These are phyloP conservation scores for Globicephala melas DNA, from an alignment of 2,113 vertebrate genomes.

Conservation along the genomic window DNA sequence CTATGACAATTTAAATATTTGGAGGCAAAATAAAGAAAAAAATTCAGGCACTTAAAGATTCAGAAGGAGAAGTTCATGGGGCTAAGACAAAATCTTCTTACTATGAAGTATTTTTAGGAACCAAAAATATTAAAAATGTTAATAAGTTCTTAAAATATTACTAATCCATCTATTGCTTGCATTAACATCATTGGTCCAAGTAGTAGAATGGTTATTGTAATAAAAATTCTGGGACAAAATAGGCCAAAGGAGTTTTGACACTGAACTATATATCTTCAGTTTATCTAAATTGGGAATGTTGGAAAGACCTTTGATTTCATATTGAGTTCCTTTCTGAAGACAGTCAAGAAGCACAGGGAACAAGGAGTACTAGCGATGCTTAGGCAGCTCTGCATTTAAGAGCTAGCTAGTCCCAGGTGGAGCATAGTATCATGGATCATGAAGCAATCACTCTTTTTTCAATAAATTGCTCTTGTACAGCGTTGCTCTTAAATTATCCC, in stretches of 20 bases:
- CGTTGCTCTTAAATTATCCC: constrained; percentile 26
- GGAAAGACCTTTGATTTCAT: not conserved
- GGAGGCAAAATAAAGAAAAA: not conserved
- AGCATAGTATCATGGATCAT: not conserved
- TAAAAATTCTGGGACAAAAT: not conserved
- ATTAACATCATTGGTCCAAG: not conserved
- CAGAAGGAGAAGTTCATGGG: not conserved
- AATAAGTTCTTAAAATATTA: not conserved
- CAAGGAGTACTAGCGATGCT: not conserved
- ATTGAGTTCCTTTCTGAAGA: not conserved
- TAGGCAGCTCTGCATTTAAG: constrained; percentile 35
- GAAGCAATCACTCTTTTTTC: constrained; percentile 49
- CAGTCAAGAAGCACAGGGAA: not conserved
- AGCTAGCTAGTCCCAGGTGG: not conserved
- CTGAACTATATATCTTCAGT: not conserved
- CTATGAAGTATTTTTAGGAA: not conserved
- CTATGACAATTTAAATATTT: not conserved
- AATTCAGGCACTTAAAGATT: not conserved
- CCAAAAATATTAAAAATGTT: not conserved
- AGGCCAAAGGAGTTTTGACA: not conserved
- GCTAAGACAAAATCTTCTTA: not conserved
- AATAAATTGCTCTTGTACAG: constrained; percentile 28
- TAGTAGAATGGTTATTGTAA: not conserved
- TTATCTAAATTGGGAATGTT: not conserved
- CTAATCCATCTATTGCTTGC: not conserved